Evolutionary conservation across 2,113 vertebrate genomes (phyloP).

Genomic region (Ictidomys tridecemlineatus): DNA sequence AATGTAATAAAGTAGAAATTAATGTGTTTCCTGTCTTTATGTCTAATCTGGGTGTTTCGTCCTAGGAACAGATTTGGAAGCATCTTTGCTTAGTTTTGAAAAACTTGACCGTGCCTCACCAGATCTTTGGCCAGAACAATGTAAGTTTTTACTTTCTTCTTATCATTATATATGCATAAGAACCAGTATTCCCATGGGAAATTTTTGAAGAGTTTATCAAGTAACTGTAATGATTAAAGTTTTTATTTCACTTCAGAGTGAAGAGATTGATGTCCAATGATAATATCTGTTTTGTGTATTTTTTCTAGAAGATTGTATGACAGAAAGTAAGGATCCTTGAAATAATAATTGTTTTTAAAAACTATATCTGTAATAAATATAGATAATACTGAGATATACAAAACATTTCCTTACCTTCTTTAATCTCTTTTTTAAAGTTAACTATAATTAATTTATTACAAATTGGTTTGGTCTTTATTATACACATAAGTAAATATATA

Average conservation of each 20-base stretch:
- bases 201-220: constrained; percentile 52
- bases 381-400: not conserved
- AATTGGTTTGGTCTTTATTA: constrained; percentile 33
- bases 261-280: not conserved
- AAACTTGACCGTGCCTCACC: constrained; percentile 98
- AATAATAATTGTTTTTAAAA: constrained; percentile 37
- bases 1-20: constrained; percentile 44
- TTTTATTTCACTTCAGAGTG: constrained; percentile 36
- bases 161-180: not conserved
- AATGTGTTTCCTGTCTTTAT: not conserved
- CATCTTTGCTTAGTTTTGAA: constrained; percentile 97
- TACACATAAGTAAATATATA: not conserved
- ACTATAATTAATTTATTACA: not conserved
- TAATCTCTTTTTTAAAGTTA: constrained; percentile 27
- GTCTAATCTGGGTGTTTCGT: not conserved
- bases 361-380: not conserved
- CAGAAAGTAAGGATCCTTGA: not conserved
- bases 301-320: not conserved
- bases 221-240: constrained; percentile 47
- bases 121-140: constrained; percentile 97
- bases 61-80: constrained; percentile 94
- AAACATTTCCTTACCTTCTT: constrained; percentile 32
- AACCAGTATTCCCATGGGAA: constrained; percentile 6
- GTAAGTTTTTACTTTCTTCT: constrained; percentile 88
- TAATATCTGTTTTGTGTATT: constrained; percentile 39